phyloP scores from a whole-genome alignment of 2,113 vertebrate species.

The Rhinogobius similis region DNA sequence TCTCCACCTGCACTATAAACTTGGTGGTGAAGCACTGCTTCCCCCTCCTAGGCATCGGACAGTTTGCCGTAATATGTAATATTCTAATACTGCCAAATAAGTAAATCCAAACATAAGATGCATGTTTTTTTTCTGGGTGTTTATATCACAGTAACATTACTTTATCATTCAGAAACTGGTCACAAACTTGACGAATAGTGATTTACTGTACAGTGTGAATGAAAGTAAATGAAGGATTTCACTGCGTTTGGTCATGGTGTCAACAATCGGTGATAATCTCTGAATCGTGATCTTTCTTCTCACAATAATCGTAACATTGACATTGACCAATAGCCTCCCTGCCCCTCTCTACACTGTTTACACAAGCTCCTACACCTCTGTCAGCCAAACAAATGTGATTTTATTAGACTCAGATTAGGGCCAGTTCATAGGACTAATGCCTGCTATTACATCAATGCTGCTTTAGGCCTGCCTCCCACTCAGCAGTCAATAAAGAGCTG shows the following conservation, averaged over 20 bases:
- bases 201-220: no score
- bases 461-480: conserved; percentile 70
- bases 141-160: no score
- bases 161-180: no score
- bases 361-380: background rate
- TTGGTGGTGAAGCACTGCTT: no score
- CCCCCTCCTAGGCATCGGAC: no score
- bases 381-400: conserved; percentile 63
- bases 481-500: conserved; percentile 72
- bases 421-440: conserved; percentile 75
- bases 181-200: no score
- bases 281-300: background rate
- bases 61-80: no score
- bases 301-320: background rate
- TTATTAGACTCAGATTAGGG: conserved; percentile 76
- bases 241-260: no score
- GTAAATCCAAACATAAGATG: background rate
- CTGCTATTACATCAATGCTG: conserved; percentile 70
- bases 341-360: conserved; percentile 5
- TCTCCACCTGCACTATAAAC: no score
- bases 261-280: background rate
- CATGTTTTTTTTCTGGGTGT: no score
- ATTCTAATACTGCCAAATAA: no score
- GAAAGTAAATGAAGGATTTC: no score
- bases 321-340: background rate